Evolutionary conservation across 2,888 invertebrate genomes (phyloP), one percentile per base, ranked within the genome.

Genomic region (Rhagonycha fulva): DNA sequence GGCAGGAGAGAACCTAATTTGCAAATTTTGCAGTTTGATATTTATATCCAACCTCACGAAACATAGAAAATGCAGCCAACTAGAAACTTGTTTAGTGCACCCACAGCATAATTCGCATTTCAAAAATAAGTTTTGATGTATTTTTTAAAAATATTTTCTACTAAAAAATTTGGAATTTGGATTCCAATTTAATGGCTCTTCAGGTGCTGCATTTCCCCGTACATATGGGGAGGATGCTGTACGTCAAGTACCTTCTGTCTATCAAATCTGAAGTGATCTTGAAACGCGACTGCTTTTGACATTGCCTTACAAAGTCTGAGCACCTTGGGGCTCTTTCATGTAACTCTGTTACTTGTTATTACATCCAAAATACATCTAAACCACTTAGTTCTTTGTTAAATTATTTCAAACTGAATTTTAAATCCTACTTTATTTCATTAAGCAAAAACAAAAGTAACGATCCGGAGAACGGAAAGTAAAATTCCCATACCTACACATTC

Each of bases 251-350:
- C 72, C 76, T 70, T 69, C 76, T 73, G 76, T 79, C 78, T 78
- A 78, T 80, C 78, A 79, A 80, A 79, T 77, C 71, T 71, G 32
- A 66, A 81, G 79, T 71, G 74, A 73, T 76, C 80, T 80, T 75
- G 73, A 78, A 81, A 76, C 73, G 73, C 79, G 78, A 78, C 80
- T 81, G 80, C 78, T 78, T 81, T 79, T 80, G 77, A 81, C 78
- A 76, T 80, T 70, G 63, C 63, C 77, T 76, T 77, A 74, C 76
- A 69, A 62, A 72, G 77, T 76, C 69, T 70, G 72, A 74, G 73
- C 75, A 76, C 78, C 77, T 77, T 62, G 70, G 77, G 74, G 75
- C 66, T 73, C 66, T 76, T 75, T 72, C n/a, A 47, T 70, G 71
- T 62, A 63, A 62, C 72, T 61, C 69, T 68, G 70, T 74, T 71